Evolutionary conservation across 1,140 invertebrate species (phyloP), one percentile per base, ranked within the genome.

Genomic region (Drosophila subpulchrella): DNA sequence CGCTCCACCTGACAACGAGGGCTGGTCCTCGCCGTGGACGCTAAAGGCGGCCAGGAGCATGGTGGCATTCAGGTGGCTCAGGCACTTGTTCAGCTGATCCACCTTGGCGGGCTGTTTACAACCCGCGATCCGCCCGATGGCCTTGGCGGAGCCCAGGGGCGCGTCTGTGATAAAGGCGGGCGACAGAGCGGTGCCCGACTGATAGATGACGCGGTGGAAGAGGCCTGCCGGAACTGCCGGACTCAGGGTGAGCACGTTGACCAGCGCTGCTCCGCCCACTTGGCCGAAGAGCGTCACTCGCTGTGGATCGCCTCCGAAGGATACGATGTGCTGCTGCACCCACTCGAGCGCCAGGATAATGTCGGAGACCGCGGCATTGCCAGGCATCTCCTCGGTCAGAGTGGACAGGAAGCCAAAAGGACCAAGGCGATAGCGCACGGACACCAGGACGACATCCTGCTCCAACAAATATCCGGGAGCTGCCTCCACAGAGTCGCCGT

Each of bases 281-380:
- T 95, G 94, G 1, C 95, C 95, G 3, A 92, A 94, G 12, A 95
- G 78, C 0, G 94, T 94, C 4, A 96, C 94, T 30, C 94, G 93
- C 41, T 93, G 75, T 0, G 95, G 93, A 92, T 96, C 94, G 2
- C 96, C 96, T 6, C 95, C 95, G 68, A 96, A 96, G 41, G 89
- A 76, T 8, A 92, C 75, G 36, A 96, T 96, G 90, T 96, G 95
- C 27, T 93, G 78, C 75, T 94, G 93, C 41, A 96, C 94, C 94
- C 95, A 95, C 72, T 93, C 81, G 20, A 95, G 90, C 0, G 95
- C 95, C 70, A 95, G 92, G 8, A 95, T 90, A 50, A 95, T 94
- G 78, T 96, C 96, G 27, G 94, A 94, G 10, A 96, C 90, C 0
- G 95, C 96, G 10, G 93, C 93, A 91, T 96, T 96, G n/a, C 96